Conservation (phyloP, 2,888 invertebrate genomes). For the Dryococelus australis region DNA sequence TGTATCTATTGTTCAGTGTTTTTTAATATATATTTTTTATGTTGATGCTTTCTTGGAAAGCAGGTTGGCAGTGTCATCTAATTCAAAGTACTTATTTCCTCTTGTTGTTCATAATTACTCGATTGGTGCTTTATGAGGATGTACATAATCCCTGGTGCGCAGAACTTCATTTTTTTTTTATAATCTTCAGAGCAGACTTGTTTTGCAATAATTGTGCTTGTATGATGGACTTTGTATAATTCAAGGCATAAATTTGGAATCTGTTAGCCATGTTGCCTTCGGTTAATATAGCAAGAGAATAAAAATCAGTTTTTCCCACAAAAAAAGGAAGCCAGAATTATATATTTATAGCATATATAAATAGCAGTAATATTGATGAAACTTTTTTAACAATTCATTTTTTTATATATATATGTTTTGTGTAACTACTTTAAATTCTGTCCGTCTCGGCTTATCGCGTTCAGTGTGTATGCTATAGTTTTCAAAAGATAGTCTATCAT, state of each 20-base stretch:
- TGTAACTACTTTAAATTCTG: too few relatives aligned
- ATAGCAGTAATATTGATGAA: too few relatives aligned
- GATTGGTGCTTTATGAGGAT: not conserved
- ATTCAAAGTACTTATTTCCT: not conserved
- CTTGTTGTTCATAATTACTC: not conserved
- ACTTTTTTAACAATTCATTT: too few relatives aligned
- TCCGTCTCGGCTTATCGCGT: too few relatives aligned
- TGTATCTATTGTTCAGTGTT: not conserved
- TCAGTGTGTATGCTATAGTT: too few relatives aligned
- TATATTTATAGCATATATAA: too few relatives aligned
- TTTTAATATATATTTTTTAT: not conserved
- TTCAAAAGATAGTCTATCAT: too few relatives aligned
- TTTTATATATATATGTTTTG: too few relatives aligned
- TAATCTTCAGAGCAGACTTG: not conserved
- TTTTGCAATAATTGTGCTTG: not conserved
- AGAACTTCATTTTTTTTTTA: not conserved
- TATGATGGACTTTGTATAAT: too few relatives aligned
- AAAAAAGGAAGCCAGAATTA: too few relatives aligned
- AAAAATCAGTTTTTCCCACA: not conserved
- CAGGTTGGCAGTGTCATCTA: conserved; percentile 9
- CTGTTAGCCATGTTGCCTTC: not conserved
- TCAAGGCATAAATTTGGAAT: too few relatives aligned
- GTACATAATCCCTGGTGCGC: conserved; percentile 11
- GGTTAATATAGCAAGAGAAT: not conserved
- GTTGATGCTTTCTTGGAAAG: not conserved